Evolutionary conservation across 2,888 invertebrate species (phyloP).

Genomic region (Archips crataeganus): DNA sequence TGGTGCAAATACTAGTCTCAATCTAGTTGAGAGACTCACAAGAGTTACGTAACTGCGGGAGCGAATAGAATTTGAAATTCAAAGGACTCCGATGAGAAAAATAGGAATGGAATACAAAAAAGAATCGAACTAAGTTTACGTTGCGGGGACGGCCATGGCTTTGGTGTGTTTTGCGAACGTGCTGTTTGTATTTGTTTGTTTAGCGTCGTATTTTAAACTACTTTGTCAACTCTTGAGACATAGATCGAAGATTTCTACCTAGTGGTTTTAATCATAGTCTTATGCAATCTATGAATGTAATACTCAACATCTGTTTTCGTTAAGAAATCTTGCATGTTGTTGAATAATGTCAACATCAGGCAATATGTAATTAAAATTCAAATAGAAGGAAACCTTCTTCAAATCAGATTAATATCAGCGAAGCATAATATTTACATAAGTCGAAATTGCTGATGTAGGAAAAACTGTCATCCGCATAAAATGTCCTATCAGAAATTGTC

Average conservation of each 20-base stretch:
- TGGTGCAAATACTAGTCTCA: constrained; percentile 23
- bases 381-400: neutral
- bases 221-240: neutral
- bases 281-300: neutral
- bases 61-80: constrained; percentile 38
- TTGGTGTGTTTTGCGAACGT: constrained; percentile 6
- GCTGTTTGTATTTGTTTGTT: neutral
- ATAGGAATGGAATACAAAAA: constrained; percentile 31
- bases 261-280: neutral
- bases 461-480: constrained; percentile 1
- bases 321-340: neutral
- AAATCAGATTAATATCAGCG: neutral
- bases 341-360: neutral
- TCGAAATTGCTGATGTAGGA: neutral
- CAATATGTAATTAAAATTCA: neutral
- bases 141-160: constrained; percentile 14
- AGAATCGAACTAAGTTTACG: constrained; percentile 23
- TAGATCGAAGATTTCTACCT: neutral
- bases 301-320: neutral
- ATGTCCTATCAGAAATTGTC: neutral
- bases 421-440: constrained; percentile 1
- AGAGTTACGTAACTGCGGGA: constrained; percentile 13
- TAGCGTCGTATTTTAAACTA: neutral
- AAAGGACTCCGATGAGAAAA: constrained; percentile 19
- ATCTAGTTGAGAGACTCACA: constrained; percentile 19